These are phyloP conservation scores for Trinectes maculatus DNA, from an alignment of 2,113 vertebrate species.

Conservation along the genomic window DNA sequence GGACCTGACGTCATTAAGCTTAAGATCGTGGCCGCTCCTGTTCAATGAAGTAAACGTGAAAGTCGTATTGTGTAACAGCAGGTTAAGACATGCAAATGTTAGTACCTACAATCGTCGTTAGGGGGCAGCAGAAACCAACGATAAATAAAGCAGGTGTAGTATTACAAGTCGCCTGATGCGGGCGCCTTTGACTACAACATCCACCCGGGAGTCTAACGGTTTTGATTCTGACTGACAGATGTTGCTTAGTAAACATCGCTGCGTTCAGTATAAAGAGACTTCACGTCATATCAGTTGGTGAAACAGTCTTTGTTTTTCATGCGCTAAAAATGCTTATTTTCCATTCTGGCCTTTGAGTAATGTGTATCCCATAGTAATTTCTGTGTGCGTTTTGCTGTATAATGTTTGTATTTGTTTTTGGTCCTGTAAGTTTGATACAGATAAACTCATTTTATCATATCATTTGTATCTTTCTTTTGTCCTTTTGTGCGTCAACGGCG, in stretches of 20 bases:
- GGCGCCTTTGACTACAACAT: slow-evolving; percentile 29
- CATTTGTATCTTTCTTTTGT: not conserved
- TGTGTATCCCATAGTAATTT: too few relatives aligned
- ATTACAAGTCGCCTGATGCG: not conserved
- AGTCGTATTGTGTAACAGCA: not conserved
- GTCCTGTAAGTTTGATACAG: not conserved
- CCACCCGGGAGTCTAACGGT: not conserved
- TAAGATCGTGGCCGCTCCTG: too few relatives aligned
- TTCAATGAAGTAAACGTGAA: not conserved
- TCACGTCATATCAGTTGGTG: not conserved
- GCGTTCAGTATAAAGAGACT: not conserved
- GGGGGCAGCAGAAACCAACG: slow-evolving; percentile 69
- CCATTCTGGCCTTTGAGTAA: not conserved
- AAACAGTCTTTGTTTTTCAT: not conserved
- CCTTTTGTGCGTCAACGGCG: not conserved
- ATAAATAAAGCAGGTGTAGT: fast-evolving
- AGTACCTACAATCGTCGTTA: not conserved
- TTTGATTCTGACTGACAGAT: not conserved
- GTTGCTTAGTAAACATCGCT: not conserved
- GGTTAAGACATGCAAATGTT: not conserved
- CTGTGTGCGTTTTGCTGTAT: not conserved
- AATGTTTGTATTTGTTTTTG: not conserved
- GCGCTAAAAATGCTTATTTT: not conserved
- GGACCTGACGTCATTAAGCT: too few relatives aligned
- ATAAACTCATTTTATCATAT: too few relatives aligned